Percentiles rank a stretch among this genome's conserved stretches.
These are phyloP conservation scores for Pyrochroa serraticornis DNA, from an alignment of 2,888 invertebrate genomes.

Conservation along the genomic window DNA sequence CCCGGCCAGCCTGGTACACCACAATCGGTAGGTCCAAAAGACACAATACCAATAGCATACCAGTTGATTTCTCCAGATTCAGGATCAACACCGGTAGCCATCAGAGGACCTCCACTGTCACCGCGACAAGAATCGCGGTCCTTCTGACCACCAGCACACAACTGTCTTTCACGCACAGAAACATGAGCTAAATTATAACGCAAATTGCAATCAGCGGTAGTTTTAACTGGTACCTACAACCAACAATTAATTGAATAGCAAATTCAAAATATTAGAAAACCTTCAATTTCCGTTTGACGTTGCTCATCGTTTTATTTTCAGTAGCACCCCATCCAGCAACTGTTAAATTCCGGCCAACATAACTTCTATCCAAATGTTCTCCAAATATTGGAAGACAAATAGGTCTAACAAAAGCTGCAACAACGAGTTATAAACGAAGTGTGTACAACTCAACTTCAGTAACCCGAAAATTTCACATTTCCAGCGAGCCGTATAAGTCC, in stretches of 20 bases:
- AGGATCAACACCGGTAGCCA: slow-evolving; percentile 48
- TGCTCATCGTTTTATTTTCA: slow-evolving; percentile 58
- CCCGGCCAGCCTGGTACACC: slow-evolving; percentile 64
- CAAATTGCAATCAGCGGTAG: slow-evolving; percentile 58
- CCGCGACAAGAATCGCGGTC: slow-evolving; percentile 66
- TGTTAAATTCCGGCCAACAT: slow-evolving; percentile 57
- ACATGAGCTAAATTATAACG: slow-evolving; percentile 39
- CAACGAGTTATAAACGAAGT: not conserved
- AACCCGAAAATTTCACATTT: no score
- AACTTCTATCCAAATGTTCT: slow-evolving; percentile 49
- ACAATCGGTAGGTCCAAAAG: slow-evolving; percentile 64
- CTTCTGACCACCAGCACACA: slow-evolving; percentile 66
- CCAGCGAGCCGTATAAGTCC: no score
- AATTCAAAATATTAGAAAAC: slow-evolving; percentile 38
- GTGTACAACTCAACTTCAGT: no score
- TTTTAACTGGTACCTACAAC: slow-evolving; percentile 58
- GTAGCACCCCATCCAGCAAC: slow-evolving; percentile 73
- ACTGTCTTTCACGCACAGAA: slow-evolving; percentile 58
- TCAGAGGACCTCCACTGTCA: slow-evolving; percentile 69
- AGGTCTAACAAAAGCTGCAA: slow-evolving; percentile 63
- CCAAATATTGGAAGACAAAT: slow-evolving; percentile 63
- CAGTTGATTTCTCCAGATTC: slow-evolving; percentile 54
- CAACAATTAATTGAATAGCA: no score
- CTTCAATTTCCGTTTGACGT: slow-evolving; percentile 60
- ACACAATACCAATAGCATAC: slow-evolving; percentile 65